Evolutionary conservation across 2,113 vertebrate genomes (phyloP), one percentile per base, ranked within the genome.

Genomic region (Lethenteron camtschaticum): DNA sequence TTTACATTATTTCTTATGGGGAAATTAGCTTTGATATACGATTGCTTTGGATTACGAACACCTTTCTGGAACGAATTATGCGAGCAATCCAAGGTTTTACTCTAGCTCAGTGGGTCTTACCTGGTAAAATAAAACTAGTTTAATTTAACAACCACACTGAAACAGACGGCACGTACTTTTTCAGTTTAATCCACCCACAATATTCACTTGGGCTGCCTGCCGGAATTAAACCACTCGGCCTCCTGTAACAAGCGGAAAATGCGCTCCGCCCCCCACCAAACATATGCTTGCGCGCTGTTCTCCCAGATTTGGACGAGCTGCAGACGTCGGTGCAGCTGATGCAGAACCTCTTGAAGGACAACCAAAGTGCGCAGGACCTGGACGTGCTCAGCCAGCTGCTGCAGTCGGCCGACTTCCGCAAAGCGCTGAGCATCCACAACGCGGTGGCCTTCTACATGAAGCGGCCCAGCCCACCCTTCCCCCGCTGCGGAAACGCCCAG

Each of bases 311-410:
- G 78, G 85, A 85, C 73, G 88, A 94, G 60, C 75, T 94, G 72
- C 79, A 88, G 75, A 79, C 83, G 75, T 87, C 87, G 58, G 81
- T 96, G 78, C 86, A 83, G 76, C 83, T 84, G 73, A 83, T 85
- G 71, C 84, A 87, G 71, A 80, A 82, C 55, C 72, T 83, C 71
- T 80, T 96, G 79, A 75, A 77, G 71, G 91, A 95, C 77, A 77
- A 82, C 72, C 90, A 94, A 81, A 95, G 89, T 81, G 87, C 90
- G 80, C 84, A 89, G 73, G 92, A 96, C 75, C 80, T 87, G 73
- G 79, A 81, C 72, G 78, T 92, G 73, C 80, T 95, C 71, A 79
- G 84, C 77, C 85, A 88, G 75, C 83, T 96, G 70, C 80, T 94
- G 59, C 80, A 85, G 70, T 86, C 84, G 72, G 81, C 77, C 12